A percentile compares a stretch with the other conserved stretches of the same genome.
phyloP scores from a whole-genome alignment of 2,797 vertebrate species.

The Holocentrus rufus region DNA sequence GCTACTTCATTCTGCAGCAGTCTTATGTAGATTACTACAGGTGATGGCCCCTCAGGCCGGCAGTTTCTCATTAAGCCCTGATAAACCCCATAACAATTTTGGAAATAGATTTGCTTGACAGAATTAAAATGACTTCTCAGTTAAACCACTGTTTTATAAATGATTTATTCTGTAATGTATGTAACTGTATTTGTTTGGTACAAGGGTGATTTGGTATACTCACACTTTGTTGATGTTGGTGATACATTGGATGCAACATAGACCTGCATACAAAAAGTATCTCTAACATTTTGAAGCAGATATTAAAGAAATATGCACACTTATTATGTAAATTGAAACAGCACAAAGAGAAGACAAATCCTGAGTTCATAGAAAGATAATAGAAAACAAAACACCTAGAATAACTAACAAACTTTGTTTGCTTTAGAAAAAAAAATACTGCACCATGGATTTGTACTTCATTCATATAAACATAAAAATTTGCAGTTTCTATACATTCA shows the following conservation, averaged over 20 bases:
- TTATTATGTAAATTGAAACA: not conserved
- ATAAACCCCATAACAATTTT: not conserved
- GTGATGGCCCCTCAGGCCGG: conserved; percentile 29
- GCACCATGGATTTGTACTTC: too few relatives aligned
- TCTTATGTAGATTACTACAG: conserved; percentile 74
- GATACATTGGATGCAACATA: conserved; percentile 8
- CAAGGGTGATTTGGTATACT: conserved; percentile 30
- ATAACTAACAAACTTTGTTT: too few relatives aligned
- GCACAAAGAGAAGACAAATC: not conserved
- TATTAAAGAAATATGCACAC: conserved; percentile 11
- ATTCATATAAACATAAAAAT: not conserved
- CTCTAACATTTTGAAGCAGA: conserved; percentile 21
- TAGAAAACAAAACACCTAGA: too few relatives aligned
- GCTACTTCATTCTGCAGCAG: conserved; percentile 72
- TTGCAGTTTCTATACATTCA: conserved; percentile 15
- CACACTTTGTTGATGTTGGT: conserved; percentile 3
- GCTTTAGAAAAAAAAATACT: too few relatives aligned
- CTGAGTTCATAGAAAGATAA: not conserved
- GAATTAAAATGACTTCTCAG: conserved; percentile 9
- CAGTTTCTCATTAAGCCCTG: not conserved
- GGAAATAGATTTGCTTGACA: not conserved
- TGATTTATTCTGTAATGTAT: conserved; percentile 44
- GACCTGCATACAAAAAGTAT: conserved; percentile 15
- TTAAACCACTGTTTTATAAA: not conserved
- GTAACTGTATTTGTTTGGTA: conserved; percentile 32